These are phyloP conservation scores for Lateolabrax maculatus DNA, from an alignment of 2,797 vertebrate species.

Conservation along the genomic window DNA sequence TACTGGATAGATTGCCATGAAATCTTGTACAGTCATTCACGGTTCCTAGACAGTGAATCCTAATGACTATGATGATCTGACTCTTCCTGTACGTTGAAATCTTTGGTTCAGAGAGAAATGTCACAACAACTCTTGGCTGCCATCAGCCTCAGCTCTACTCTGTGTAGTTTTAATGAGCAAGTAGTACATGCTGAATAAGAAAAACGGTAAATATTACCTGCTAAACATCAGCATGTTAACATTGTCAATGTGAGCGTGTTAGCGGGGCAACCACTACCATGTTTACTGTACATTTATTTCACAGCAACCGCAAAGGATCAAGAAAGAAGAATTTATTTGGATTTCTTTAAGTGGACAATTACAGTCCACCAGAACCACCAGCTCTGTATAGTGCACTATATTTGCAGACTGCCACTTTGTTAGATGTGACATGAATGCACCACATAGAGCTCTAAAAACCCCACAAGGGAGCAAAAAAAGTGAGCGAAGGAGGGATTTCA, in stretches of 20 bases:
- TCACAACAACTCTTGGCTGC: not conserved
- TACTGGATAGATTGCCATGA: not conserved
- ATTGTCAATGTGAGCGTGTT: too few species aligned
- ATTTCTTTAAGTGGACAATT: not conserved
- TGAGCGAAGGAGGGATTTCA: not conserved
- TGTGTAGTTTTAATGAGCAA: not conserved
- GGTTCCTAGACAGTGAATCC: not conserved
- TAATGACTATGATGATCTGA: not conserved
- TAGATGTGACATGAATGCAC: too few species aligned
- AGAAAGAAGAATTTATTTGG: not conserved
- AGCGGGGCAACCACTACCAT: not conserved
- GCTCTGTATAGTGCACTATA: too few species aligned
- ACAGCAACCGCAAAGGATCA: not conserved
- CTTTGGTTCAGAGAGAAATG: not conserved
- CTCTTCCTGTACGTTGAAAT: not conserved
- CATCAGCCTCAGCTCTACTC: not conserved
- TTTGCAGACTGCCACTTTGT: too few species aligned
- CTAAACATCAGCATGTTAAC: not conserved
- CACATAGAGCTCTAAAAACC: too few species aligned
- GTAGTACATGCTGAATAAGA: not conserved
- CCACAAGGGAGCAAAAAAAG: not conserved
- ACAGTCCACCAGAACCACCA: too few species aligned
- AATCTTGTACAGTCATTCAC: not conserved
- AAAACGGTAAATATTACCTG: not conserved
- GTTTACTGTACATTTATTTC: not conserved